Base-by-base conservation (phyloP, 2,797 vertebrate species). In the Halcyon leucocephala region DNA sequence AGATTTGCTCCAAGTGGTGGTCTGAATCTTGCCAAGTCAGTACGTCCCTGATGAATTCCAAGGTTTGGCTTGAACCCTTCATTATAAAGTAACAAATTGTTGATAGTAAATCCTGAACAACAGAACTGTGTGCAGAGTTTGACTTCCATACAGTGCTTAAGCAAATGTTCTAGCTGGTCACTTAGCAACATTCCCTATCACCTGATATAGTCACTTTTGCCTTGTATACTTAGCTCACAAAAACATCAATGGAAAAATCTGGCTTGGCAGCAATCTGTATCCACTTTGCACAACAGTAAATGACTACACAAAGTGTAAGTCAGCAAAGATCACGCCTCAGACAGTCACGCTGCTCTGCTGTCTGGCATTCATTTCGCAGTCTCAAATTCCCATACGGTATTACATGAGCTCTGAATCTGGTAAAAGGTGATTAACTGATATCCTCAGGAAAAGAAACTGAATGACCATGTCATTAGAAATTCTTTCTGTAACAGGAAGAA, bases 351-450 rank as follows among this genome's bases (percentile, higher is more conserved):
- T 77, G 60, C 73, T 89, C 79, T 66, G 41, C 69, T 82, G 49
- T 61, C 84, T 89, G 84, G 52, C 86, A 72, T 85, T 93, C 37
- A 65, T 86, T 93, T 81, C 94, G 49, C 25, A 76, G 77, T 70
- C 87, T 90, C 91, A 91, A 10, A 94, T 91, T 82, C 66, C 77
- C 80, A 60, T 76, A 57, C 58, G 66, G 42, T 49, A 79, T 79
- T 82, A 79, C 76, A 51, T 13, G 60, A 86, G 42, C 35, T 83
- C 80, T 93, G 72, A 78, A 22, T 37, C 48, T 55, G 25, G 51
- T 37, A 62, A 76, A 86, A 95, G 39, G 25, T 79, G 25, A 62
- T 91, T 82, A 82, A 81, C 64, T 74, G 54, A 61, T 76, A 88
- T 29, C 54, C 62, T 81, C 20, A 1, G 73, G 54, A 95, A 89